Conservation (phyloP, 2,888 invertebrate species). For the Ditula angustiorana region DNA sequence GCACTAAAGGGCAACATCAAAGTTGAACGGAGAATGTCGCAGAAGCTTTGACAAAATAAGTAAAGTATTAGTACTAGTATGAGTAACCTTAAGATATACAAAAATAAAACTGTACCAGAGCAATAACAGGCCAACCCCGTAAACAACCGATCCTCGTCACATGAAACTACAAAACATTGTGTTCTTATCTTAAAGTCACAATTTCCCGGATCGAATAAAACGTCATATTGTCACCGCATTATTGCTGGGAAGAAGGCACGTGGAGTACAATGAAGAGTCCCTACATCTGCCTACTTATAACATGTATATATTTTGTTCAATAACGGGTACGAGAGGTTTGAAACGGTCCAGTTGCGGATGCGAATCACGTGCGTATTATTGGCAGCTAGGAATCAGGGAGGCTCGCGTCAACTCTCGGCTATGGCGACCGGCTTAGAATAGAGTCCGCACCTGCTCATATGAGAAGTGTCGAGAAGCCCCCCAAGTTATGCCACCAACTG, state of each 20-base stretch:
- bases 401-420: constrained; percentile 59
- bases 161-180: constrained; percentile 28
- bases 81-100: no score
- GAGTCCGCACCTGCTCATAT: constrained; percentile 36
- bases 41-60: no score
- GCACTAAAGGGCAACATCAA: no score
- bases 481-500: constrained; percentile 17
- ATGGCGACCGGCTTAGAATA: constrained; percentile 48
- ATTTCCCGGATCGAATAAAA: constrained; percentile 45
- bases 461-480: background rate
- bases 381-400: constrained; percentile 72
- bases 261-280: constrained; percentile 36
- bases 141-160: constrained; percentile 9
- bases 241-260: constrained; percentile 30
- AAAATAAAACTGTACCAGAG: no score
- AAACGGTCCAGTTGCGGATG: constrained; percentile 56
- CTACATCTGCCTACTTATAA: constrained; percentile 43
- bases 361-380: constrained; percentile 79
- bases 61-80: no score
- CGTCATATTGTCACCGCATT: constrained; percentile 48
- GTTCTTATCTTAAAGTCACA: constrained; percentile 18
- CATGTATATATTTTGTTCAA: constrained; percentile 63
- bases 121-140: background rate
- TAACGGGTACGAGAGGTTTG: constrained; percentile 57
- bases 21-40: no score